These are phyloP conservation scores for Poeciliopsis gracilis DNA, from an alignment of 2,797 vertebrate genomes.

Conservation along the genomic window DNA sequence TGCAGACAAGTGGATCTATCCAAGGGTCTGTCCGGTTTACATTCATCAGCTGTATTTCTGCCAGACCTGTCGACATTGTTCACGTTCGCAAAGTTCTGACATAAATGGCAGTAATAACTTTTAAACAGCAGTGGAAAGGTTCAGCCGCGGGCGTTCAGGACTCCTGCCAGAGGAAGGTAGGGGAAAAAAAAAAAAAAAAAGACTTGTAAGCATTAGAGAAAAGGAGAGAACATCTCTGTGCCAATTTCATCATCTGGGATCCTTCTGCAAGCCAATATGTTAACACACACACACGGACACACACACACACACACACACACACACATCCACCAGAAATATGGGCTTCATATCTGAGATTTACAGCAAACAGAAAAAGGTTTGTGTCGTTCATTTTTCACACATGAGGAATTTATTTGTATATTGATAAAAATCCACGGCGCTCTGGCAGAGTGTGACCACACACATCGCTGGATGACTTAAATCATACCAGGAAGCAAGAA, in stretches of 20 bases:
- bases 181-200: neutral
- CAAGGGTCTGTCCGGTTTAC: neutral
- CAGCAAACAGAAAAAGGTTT: neutral
- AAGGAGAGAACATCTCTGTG: conserved; percentile 18
- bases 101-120: conserved; percentile 16
- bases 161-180: conserved; percentile 7
- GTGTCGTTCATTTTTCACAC: neutral
- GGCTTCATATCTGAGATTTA: neutral
- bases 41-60: neutral
- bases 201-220: neutral
- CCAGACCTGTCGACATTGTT: neutral
- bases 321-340: neutral
- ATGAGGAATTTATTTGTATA: conserved; percentile 14
- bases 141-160: conserved; percentile 36
- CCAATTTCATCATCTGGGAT: conserved; percentile 45
- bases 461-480: conserved; percentile 5
- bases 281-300: neutral
- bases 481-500: conserved; percentile 7
- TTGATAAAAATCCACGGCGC: neutral
- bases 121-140: conserved; percentile 41
- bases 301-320: neutral
- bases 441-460: neutral
- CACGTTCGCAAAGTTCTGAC: neutral
- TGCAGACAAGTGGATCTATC: neutral
- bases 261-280: conserved; percentile 13